Percentiles rank a stretch among this genome's conserved stretches.
These are phyloP conservation scores for Oscheius sp. DNA, from an alignment of 2,888 invertebrate species.

Conservation along the genomic window DNA sequence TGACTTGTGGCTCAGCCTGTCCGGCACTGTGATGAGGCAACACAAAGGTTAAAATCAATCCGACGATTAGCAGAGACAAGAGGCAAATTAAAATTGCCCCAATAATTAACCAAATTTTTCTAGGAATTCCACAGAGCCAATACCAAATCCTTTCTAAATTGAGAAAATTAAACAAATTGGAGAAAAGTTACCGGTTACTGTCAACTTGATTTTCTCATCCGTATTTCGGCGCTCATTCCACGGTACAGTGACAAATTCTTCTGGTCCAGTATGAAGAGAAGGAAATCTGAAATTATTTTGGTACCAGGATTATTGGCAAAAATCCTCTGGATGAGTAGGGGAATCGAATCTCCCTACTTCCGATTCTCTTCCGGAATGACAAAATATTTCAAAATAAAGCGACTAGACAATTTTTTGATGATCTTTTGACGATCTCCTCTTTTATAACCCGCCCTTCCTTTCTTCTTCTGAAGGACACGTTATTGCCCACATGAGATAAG, in stretches of 20 bases:
- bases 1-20: not conserved
- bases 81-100: not conserved
- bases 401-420: too few relatives aligned
- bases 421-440: too few relatives aligned
- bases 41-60: constrained; percentile 17
- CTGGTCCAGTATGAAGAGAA: not conserved
- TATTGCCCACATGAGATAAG: too few relatives aligned
- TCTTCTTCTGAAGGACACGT: too few relatives aligned
- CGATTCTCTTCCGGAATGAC: too few relatives aligned
- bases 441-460: too few relatives aligned
- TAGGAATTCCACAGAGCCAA: constrained; percentile 9
- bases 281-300: constrained; percentile 28
- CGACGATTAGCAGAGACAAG: constrained; percentile 5
- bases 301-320: too few relatives aligned
- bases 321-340: too few relatives aligned
- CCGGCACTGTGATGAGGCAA: not conserved
- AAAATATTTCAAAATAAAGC: too few relatives aligned
- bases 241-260: constrained; percentile 11
- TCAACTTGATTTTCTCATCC: constrained; percentile 2
- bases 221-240: not conserved
- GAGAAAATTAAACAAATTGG: not conserved
- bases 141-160: constrained; percentile 13
- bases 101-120: constrained; percentile 19
- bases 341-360: too few relatives aligned
- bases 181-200: constrained; percentile 2